Evolutionary conservation across 2,113 vertebrate genomes (phyloP), one percentile per base, ranked within the genome.

Genomic region (Trogon surrucura): DNA sequence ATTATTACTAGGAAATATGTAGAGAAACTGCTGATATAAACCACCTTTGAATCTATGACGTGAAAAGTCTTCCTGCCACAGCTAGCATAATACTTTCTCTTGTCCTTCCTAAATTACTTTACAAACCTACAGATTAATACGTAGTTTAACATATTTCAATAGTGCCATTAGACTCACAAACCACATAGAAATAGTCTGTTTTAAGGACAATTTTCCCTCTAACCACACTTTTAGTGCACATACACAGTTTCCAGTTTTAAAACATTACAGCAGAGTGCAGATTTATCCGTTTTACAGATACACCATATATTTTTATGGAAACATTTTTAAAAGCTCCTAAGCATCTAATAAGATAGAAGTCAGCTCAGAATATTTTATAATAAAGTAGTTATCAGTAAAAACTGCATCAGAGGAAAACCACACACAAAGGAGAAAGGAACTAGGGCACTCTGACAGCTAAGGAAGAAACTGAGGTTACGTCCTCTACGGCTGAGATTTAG

Each of bases 401-500:
- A 73, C 60, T 72, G 2, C 21, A 84, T 67, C 61, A 81, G 77
- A 94, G 21, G 44, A 15, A 91, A 94, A 88, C 36, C 83, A 93
- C 32, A 78, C 36, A 91, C 69, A 80, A 82, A 93, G 56, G 47
- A 79, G 71, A 91, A 95, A 87, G 30, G 51, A 96, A 91, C 82
- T 79, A 92, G 85, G 83, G 36, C 70, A 93, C 61, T 84, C 48
- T 96, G 95, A 97, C 91, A 96, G 95, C 71, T 83, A 82, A 74
- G 75, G 65, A 93, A 97, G 80, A 95, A 96, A 89, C 91, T 89
- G 92, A 95, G 96, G 91, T 97, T 96, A 95, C 0, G 56, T 95
- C 93, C 93, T 95, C 84, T 80, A 82, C 45, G 79, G 86, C 91
- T 93, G 87, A 90, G 93, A 96, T 96, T 97, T 93, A 96, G 72